Evolutionary conservation across 2,113 vertebrate species (phyloP).

Genomic region (Nannobrachium achirus): DNA sequence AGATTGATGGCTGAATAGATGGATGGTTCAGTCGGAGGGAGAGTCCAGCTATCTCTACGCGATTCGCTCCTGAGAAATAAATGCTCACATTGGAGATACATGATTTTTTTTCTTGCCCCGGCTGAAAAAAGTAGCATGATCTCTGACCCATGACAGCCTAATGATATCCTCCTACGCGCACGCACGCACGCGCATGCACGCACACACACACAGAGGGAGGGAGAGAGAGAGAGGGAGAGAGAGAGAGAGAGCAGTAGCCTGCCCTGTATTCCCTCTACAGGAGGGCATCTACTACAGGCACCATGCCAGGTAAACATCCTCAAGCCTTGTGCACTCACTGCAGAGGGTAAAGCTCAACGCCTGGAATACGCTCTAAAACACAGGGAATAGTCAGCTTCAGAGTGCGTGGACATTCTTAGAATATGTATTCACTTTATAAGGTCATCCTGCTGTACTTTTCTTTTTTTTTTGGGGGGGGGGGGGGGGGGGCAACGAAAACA

Average conservation of each 20-base stretch:
- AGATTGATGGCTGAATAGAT: constrained; percentile 71
- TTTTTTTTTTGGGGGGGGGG: no score
- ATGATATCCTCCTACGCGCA: constrained; percentile 45
- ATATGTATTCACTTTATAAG: constrained; percentile 60
- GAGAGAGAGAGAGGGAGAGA: no score
- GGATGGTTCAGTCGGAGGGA: constrained; percentile 51
- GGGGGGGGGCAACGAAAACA: constrained; percentile 24
- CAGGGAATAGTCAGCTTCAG: constrained; percentile 65
- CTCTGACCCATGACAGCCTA: constrained; percentile 46
- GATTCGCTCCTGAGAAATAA: constrained; percentile 42
- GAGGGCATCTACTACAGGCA: constrained; percentile 78
- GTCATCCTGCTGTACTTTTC: constrained; percentile 53
- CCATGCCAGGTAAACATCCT: constrained; percentile 82
- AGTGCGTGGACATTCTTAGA: constrained; percentile 47
- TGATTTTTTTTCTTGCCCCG: not conserved
- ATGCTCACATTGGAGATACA: constrained; percentile 48
- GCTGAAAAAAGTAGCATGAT: constrained; percentile 27
- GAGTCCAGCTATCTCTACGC: constrained; percentile 25
- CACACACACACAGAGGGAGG: not conserved
- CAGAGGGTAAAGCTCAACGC: constrained; percentile 72
- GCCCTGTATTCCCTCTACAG: constrained; percentile 74
- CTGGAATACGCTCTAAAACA: constrained; percentile 63
- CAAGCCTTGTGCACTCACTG: constrained; percentile 77
- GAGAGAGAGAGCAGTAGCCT: constrained; percentile 71
- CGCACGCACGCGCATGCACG: constrained; percentile 6